phyloP scores from a whole-genome alignment of 2,113 vertebrate genomes.

The Bos taurus region ARS-UCD2.0 NC_037345.1:9774001-9774500 shows the following conservation, averaged over 20 bases:
- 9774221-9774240: neutral
- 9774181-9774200: rapidly evolving
- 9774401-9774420: neutral
- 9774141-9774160: neutral
- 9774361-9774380: neutral
- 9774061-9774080: neutral
- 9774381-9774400: neutral
- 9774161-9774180: rapidly evolving
- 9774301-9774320: neutral
- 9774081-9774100: neutral
- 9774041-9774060: neutral
- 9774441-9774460: neutral
- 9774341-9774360: neutral
- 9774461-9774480: neutral
- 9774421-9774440: neutral
- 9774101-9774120: neutral
- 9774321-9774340: neutral
- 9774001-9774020: neutral
- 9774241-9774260: neutral
- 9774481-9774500: neutral
- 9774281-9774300: neutral
- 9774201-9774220: too few relatives aligned
- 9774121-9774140: neutral
- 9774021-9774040: neutral
- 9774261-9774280: neutral